These are phyloP conservation scores for Gobius niger DNA, from an alignment of 2,113 vertebrate genomes.

Conservation along the genomic window DNA sequence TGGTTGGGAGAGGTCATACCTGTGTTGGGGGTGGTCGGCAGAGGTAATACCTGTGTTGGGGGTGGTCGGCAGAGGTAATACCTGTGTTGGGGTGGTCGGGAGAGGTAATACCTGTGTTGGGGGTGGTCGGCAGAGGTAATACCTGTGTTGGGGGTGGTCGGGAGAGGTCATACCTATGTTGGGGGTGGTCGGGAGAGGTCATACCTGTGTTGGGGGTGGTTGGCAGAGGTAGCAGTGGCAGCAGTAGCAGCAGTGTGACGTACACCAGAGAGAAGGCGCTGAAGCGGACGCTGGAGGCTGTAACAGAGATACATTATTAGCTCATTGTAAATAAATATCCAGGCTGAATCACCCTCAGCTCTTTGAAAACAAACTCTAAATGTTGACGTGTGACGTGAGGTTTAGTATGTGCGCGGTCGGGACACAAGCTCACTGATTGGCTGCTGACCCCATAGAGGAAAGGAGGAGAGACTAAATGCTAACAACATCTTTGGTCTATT, in stretches of 20 bases:
- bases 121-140: neutral
- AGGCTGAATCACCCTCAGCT: no score
- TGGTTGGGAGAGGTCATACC: no score
- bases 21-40: neutral
- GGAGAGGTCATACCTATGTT: neutral
- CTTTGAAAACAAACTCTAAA: no score
- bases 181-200: neutral
- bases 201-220: slow-evolving; percentile 85
- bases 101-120: slow-evolving; percentile 79
- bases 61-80: slow-evolving; percentile 78
- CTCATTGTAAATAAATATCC: no score
- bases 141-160: neutral
- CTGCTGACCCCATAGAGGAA: no score
- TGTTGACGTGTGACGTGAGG: no score
- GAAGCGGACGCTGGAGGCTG: slow-evolving; percentile 90
- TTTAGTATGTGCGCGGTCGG: no score
- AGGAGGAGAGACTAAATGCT: no score
- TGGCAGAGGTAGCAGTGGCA: slow-evolving; percentile 90
- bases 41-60: neutral
- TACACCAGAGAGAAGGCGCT: slow-evolving; percentile 94
- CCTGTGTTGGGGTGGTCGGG: slow-evolving; percentile 84
- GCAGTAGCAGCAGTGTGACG: slow-evolving; percentile 92
- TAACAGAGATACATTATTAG: neutral
- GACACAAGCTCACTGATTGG: no score
- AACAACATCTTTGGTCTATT: no score